Conservation (phyloP, 2,113 vertebrate species). For the Ceyx cyanopectus region DNA sequence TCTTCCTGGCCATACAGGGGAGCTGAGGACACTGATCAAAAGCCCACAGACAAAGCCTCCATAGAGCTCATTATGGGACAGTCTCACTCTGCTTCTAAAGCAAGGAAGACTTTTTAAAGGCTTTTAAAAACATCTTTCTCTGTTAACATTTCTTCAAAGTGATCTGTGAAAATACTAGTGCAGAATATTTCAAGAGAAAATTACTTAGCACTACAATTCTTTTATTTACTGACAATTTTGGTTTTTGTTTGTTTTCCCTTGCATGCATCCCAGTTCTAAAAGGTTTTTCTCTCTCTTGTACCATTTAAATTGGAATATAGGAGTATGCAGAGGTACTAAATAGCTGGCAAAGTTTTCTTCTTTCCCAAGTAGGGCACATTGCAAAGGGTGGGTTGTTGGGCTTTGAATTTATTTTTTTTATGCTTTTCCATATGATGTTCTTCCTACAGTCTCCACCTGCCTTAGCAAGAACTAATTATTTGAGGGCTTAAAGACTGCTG, state of each 20-base stretch:
- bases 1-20: background rate
- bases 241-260: background rate
- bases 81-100: background rate
- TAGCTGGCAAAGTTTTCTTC: constrained; percentile 56
- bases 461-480: constrained; percentile 85
- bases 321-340: background rate
- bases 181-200: constrained; percentile 2
- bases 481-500: constrained; percentile 69
- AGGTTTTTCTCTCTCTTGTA: background rate
- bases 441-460: constrained; percentile 50
- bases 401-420: background rate
- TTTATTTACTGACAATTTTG: background rate
- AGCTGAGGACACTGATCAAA: background rate
- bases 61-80: background rate
- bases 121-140: background rate
- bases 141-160: background rate
- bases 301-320: background rate
- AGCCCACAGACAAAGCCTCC: background rate
- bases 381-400: constrained; percentile 8
- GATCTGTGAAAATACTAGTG: background rate
- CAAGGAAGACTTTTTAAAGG: background rate
- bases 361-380: constrained; percentile 82
- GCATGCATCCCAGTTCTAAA: background rate
- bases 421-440: constrained; percentile 46
- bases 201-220: background rate